phyloP scores from a whole-genome alignment of 2,113 vertebrate species.

The Lepidiolamprologus cunningtoni region DNA sequence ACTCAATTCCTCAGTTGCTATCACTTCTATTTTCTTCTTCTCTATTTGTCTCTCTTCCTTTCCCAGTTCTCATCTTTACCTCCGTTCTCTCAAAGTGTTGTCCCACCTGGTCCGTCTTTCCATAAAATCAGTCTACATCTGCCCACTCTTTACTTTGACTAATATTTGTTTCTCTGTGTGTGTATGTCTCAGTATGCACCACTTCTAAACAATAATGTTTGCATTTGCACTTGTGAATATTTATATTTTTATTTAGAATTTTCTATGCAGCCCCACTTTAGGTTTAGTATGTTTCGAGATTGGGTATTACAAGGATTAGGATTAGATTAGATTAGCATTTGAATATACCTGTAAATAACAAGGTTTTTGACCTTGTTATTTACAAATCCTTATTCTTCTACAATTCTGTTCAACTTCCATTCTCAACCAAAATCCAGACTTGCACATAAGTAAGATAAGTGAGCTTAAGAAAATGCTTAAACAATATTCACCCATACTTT shows the following conservation, averaged over 20 bases:
- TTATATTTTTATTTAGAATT: not conserved
- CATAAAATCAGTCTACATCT: not conserved
- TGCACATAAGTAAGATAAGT: not conserved
- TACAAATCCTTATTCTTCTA: not conserved
- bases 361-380: not conserved
- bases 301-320: not conserved
- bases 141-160: not conserved
- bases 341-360: not conserved
- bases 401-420: fast-evolving
- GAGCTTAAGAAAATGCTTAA: not conserved
- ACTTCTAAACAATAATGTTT: not conserved
- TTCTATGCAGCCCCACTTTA: not conserved
- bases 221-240: not conserved
- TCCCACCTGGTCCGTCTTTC: not conserved
- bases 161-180: not conserved
- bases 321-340: not conserved
- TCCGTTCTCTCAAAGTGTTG: not conserved
- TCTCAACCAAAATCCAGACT: not conserved
- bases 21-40: not conserved
- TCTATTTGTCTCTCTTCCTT: not conserved
- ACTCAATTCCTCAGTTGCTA: not conserved
- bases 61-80: not conserved
- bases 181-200: not conserved
- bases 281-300: not conserved
- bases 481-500: not conserved